Evolutionary conservation across 1,140 invertebrate species (phyloP), one percentile per base, ranked within the genome.

Genomic region (Zaprionus africanus): DNA sequence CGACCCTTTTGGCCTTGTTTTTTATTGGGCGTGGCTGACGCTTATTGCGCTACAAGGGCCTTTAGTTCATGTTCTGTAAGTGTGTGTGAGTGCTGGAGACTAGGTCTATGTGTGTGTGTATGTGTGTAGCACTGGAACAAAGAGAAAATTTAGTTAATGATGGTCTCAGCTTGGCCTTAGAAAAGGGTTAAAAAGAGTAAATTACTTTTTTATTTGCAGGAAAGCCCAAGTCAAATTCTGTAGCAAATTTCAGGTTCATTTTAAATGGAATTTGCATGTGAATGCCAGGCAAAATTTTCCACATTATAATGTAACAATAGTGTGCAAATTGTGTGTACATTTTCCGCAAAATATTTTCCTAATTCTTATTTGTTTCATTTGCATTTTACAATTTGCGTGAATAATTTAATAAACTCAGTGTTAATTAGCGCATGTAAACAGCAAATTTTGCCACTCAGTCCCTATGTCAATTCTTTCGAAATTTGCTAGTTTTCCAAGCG

Each of bases 371-470:
- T 68, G 36, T 54, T 36, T 56, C 31, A 46, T 68, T 68, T 13
- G 12, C 65, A 28, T 19, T 22, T 22, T 58, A 19, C 54, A 64
- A 53, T 60, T 71, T 41, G 54, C 73, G 43, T 46, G 26, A 22
- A 56, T 51, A 56, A 75, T 71, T 71, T 46, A 65, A 76, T 76
- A 46, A 11, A 28, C 36, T 51, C 53, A 15, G 53, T 56, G 54
- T 60, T 76, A 71, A 76, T 76, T 71, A 76, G 46, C 43, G 60
- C 34, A 57, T 36, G 34, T 63, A 62, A 69, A 62, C 53, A 61
- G 51, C 49, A 22, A 72, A 65, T 43, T 57, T 62, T 74, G 38
- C 61, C 76, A 46, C 24, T 34, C 49, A n/a, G 19, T n/a, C 17
- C 7, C 34, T 49, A 19, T 36, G 15, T 11, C 13, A 41, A 46